These are phyloP conservation scores for Eidolon dupreanum DNA, from an alignment of 2,797 vertebrate genomes.

Conservation along the genomic window DNA sequence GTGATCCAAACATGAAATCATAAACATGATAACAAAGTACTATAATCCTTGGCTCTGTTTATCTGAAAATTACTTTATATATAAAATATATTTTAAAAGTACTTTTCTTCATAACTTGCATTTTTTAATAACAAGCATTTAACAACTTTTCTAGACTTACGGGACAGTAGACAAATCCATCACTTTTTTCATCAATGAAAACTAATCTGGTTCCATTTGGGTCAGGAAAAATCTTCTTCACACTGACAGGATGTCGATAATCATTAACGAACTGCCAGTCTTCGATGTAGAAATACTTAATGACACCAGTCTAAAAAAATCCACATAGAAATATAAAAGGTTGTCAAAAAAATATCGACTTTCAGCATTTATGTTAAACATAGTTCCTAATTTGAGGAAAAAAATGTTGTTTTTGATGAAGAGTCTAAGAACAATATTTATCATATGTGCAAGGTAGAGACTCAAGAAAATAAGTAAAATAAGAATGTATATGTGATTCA, in stretches of 20 bases:
- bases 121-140: constrained; percentile 40
- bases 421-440: background rate
- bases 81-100: background rate
- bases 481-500: constrained; percentile 17
- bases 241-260: constrained; percentile 92
- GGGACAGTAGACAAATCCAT: constrained; percentile 95
- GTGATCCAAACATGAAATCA: background rate
- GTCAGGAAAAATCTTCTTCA: constrained; percentile 96
- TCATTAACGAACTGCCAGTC: constrained; percentile 95
- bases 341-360: constrained; percentile 41
- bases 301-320: constrained; percentile 90
- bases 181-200: constrained; percentile 96
- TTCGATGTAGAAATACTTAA: constrained; percentile 95
- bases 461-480: background rate
- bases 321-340: background rate
- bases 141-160: constrained; percentile 85
- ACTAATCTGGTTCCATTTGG: constrained; percentile 92
- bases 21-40: background rate
- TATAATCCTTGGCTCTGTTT: background rate
- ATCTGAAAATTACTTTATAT: constrained; percentile 18
- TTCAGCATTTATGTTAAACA: constrained; percentile 14
- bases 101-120: background rate
- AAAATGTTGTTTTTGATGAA: constrained; percentile 18
- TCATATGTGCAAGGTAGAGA: background rate
- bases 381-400: constrained; percentile 21